Evolutionary conservation across 2,888 invertebrate species (phyloP).

Genomic region (Antheraea assamensis): DNA sequence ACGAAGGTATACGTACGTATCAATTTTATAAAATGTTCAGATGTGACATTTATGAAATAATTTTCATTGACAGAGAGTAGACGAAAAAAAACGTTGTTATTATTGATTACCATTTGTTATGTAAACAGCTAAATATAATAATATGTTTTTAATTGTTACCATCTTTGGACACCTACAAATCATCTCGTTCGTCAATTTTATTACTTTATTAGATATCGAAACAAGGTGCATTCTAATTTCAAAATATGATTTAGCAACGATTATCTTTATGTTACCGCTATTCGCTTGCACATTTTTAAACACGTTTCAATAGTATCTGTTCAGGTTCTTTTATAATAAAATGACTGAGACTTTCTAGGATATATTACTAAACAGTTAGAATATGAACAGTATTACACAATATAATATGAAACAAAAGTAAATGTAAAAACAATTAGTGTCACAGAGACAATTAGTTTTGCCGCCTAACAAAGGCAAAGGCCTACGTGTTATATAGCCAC

Average conservation of each 20-base stretch:
- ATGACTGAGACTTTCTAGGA: too few species aligned
- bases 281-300: neutral
- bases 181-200: neutral
- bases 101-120: neutral
- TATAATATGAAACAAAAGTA: too few species aligned
- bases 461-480: too few species aligned
- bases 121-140: neutral
- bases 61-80: neutral
- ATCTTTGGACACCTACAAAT: neutral
- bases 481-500: too few species aligned
- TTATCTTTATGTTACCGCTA: neutral
- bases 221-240: slow-evolving; percentile 7
- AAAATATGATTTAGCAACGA: neutral
- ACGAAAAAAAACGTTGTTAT: neutral
- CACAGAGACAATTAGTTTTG: too few species aligned
- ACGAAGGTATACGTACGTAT: neutral
- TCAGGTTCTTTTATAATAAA: too few species aligned
- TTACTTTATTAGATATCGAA: neutral
- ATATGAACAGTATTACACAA: too few species aligned
- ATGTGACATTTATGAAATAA: neutral
- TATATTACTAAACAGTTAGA: too few species aligned
- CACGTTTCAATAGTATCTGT: neutral
- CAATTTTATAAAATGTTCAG: neutral
- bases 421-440: too few species aligned
- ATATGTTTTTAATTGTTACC: neutral